Evolutionary conservation across 1,140 invertebrate species (phyloP), one percentile per base, ranked within the genome.

Genomic region (Patella vulgata): DNA sequence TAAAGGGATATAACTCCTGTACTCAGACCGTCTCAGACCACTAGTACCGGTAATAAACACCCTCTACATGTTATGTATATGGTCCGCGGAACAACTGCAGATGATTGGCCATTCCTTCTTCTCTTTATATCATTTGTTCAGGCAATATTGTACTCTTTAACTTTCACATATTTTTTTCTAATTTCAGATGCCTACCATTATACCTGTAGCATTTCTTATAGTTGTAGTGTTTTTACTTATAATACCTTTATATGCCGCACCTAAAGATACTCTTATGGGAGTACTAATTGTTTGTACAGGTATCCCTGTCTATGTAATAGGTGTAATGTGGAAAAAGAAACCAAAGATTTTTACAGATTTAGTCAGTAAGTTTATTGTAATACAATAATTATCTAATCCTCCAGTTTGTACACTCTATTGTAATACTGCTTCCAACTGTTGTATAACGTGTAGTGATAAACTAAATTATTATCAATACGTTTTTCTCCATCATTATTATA

Each of bases 171-270:
- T n/a, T n/a, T n/a, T n/a, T n/a, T n/a, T n/a, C n/a, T n/a, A n/a
- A n/a, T 79, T 80, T 47, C 76, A 86, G 85, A 81, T 86, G 28
- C 92, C 93, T 75, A 85, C 98, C 27, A 85, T 94, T 67, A 97
- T 91, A 76, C 91, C 96, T 40, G 87, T 95, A 33, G 81, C 95
- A 1, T 99, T 99, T 87, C 91, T 99, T 66, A 75, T 95, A 21
- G 91, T 90, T 59, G 96, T 94, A 12, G 84, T 96, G 8, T 94
- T 97, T 76, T 92, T 99, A 60, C 95, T 96, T 19, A 87, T 97
- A 21, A 91, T 99, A 21, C 96, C 97, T 17, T 95, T 98, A 88
- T 89, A 93, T 63, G 95, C 93, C 21, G 95, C 91, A 64, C 96
- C 96, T 0, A 86, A 90, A 1, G 95, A 97, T 84, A 98, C 97